phyloP scores from a whole-genome alignment of 2,888 invertebrate genomes.

The Temnothorax unifasciatus region DNA sequence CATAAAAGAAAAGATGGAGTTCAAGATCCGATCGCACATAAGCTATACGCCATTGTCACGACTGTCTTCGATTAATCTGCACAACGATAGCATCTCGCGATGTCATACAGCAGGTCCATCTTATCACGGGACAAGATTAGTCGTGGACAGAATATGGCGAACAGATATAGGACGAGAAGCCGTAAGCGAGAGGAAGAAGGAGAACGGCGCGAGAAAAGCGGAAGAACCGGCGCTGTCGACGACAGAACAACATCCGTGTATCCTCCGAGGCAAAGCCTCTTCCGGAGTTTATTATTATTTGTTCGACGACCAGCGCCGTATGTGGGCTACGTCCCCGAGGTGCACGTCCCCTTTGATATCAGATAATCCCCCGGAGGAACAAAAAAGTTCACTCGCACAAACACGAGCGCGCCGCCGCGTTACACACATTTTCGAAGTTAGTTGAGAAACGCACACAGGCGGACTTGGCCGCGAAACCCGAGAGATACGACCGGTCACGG shows the following conservation, averaged over 20 bases:
- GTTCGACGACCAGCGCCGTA: slow-evolving; percentile 71
- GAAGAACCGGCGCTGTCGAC: slow-evolving; percentile 34
- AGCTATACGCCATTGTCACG: neutral
- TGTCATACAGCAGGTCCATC: neutral
- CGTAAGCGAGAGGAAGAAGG: neutral
- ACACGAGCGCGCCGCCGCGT: neutral
- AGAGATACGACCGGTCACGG: slow-evolving; percentile 56
- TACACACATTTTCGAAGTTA: neutral
- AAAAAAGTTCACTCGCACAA: slow-evolving; percentile 58
- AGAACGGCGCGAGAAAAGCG: neutral
- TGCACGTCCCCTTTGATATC: slow-evolving; percentile 79
- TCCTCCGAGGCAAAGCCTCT: slow-evolving; percentile 69
- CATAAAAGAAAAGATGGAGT: neutral
- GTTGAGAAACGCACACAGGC: neutral
- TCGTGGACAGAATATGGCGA: slow-evolving; percentile 2
- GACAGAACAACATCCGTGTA: slow-evolving; percentile 48
- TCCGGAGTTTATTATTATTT: slow-evolving; percentile 79
- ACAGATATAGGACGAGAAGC: neutral
- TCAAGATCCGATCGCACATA: neutral
- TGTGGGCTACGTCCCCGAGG: slow-evolving; percentile 73
- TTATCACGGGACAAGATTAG: slow-evolving; percentile 23
- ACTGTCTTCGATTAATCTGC: slow-evolving; percentile 18
- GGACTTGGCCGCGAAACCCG: slow-evolving; percentile 36
- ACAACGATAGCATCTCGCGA: neutral
- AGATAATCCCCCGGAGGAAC: slow-evolving; percentile 76